These are phyloP conservation scores for Cecidostiba fungosa DNA, from an alignment of 2,888 invertebrate genomes.

Conservation along the genomic window DNA sequence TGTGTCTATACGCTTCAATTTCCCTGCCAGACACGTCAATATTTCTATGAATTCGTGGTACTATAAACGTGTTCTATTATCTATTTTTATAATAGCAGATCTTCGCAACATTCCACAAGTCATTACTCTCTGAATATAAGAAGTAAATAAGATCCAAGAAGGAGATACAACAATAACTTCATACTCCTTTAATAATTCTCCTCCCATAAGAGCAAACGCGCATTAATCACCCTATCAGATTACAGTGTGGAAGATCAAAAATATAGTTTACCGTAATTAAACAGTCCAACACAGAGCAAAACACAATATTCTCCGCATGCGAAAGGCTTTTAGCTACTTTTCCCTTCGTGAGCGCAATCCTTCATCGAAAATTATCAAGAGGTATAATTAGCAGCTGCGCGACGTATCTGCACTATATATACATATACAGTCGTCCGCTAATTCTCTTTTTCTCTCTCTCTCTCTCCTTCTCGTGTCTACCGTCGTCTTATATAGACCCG, in stretches of 20 bases:
- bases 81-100: too few species aligned
- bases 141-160: neutral
- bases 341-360: constrained; percentile 34
- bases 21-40: neutral
- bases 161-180: neutral
- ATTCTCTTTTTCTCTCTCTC: constrained; percentile 28
- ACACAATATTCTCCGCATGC: neutral
- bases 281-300: neutral
- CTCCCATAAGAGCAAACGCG: neutral
- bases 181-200: neutral
- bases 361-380: constrained; percentile 53
- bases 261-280: neutral
- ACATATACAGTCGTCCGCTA: constrained; percentile 8
- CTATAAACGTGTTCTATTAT: neutral
- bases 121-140: neutral
- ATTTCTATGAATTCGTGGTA: neutral
- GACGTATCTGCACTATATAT: constrained; percentile 29
- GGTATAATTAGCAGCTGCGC: constrained; percentile 49
- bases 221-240: neutral
- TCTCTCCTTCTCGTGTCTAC: too few species aligned
- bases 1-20: too few species aligned
- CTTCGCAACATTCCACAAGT: neutral
- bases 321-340: neutral
- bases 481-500: constrained; percentile 25
- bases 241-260: neutral